phyloP scores from a whole-genome alignment of 1,140 invertebrate species.

The Penaeus indicus region DNA sequence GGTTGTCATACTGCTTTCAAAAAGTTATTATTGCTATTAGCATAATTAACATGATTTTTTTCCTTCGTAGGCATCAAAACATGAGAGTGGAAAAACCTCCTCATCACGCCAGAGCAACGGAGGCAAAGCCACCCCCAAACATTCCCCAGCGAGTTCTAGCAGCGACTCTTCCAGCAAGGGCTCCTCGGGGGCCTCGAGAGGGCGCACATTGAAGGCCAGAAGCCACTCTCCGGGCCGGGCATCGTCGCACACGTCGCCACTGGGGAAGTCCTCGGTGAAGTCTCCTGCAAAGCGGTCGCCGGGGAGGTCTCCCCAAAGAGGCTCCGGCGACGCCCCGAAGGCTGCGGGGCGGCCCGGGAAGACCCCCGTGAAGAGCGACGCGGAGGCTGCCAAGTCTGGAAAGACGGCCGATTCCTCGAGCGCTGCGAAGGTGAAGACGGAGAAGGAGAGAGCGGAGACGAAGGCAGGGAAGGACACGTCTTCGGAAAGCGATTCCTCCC shows the following conservation, averaged over 20 bases:
- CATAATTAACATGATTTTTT: neutral
- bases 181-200: conserved; percentile 27
- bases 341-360: conserved; percentile 26
- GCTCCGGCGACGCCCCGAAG: conserved; percentile 25
- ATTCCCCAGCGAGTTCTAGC: conserved; percentile 43
- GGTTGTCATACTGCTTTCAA: too few relatives aligned
- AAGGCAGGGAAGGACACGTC: conserved; percentile 28
- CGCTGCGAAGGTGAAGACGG: conserved; percentile 3
- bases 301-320: conserved; percentile 33
- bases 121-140: conserved; percentile 34
- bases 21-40: too few relatives aligned
- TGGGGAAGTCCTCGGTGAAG: conserved; percentile 43
- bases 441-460: conserved; percentile 30
- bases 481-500: conserved; percentile 36
- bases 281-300: conserved; percentile 33
- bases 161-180: conserved; percentile 43
- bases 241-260: conserved; percentile 23
- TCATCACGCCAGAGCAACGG: conserved; percentile 15
- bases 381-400: conserved; percentile 17
- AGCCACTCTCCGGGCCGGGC: conserved; percentile 52
- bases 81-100: conserved; percentile 39
- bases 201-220: conserved; percentile 40
- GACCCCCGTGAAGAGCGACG: conserved; percentile 27
- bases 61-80: conserved; percentile 36
- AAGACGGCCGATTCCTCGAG: conserved; percentile 29